Conservation (phyloP, 2,797 vertebrate species). For the Anguilla marmorata region DNA sequence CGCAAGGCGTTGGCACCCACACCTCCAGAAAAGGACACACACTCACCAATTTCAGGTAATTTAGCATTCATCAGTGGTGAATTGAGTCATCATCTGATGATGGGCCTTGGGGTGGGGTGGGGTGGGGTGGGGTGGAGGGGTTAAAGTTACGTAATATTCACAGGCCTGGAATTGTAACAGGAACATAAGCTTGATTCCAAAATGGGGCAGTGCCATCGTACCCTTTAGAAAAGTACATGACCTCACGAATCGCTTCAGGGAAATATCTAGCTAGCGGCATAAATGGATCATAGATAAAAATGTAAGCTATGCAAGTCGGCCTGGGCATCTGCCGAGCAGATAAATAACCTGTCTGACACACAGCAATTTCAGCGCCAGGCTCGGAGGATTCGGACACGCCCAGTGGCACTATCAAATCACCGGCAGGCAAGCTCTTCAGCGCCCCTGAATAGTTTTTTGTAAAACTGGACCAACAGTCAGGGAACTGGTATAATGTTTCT, state of each 20-base stretch:
- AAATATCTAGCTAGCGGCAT: background rate
- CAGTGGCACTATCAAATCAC: background rate
- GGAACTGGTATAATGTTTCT: background rate
- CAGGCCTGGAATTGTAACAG: background rate
- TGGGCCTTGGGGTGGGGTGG: background rate
- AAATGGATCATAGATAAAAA: constrained; percentile 20
- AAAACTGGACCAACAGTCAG: background rate
- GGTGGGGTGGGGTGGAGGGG: background rate
- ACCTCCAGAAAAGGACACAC: background rate
- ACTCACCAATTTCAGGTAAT: background rate
- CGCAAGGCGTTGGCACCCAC: background rate
- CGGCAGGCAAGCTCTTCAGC: background rate
- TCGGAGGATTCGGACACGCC: background rate
- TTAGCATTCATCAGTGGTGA: background rate
- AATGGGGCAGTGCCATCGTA: background rate
- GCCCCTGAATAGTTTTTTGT: background rate
- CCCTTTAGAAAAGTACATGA: background rate
- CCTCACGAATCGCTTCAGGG: background rate
- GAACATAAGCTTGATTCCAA: background rate
- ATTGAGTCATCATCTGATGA: background rate
- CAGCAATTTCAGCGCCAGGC: background rate
- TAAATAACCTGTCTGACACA: background rate
- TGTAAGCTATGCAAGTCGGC: background rate
- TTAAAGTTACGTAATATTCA: background rate
- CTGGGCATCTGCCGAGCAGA: constrained; percentile 4